Percentiles rank a stretch among this genome's conserved stretches.
Conservation (phyloP, 2,888 invertebrate species). For the Heliconius sara region DNA sequence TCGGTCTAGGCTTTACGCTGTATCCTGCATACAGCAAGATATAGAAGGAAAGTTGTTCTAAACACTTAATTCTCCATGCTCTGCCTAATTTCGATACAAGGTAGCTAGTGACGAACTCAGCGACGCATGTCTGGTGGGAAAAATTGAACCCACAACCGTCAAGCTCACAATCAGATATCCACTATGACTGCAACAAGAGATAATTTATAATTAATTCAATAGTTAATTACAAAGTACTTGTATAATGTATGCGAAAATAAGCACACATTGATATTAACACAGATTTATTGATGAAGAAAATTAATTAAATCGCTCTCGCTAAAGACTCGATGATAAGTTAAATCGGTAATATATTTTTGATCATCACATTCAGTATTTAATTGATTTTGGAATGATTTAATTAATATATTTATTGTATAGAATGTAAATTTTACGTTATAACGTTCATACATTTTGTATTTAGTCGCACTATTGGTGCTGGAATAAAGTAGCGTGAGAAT, state of each 20-base stretch:
- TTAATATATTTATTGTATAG: not conserved
- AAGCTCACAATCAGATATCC: not conserved
- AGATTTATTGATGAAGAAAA: slow-evolving; percentile 18
- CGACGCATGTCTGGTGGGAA: not conserved
- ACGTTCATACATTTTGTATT: not conserved
- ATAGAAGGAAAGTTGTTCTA: too few relatives aligned
- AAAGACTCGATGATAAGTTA: slow-evolving; percentile 18
- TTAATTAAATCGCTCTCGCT: slow-evolving; percentile 22
- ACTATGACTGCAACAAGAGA: not conserved
- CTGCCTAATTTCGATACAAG: too few relatives aligned
- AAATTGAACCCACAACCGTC: not conserved
- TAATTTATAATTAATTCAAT: slow-evolving; percentile 4
- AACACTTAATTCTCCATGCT: too few relatives aligned
- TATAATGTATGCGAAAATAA: not conserved
- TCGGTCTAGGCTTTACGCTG: too few relatives aligned
- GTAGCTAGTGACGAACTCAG: too few relatives aligned
- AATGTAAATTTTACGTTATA: not conserved
- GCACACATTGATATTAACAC: slow-evolving; percentile 9
- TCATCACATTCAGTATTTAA: not conserved
- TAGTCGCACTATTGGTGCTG: not conserved
- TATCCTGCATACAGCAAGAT: too few relatives aligned
- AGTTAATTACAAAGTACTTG: not conserved
- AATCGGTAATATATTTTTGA: slow-evolving; percentile 2
- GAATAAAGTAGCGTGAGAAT: not conserved
- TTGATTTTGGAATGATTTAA: not conserved